Percentiles rank a stretch among this genome's conserved stretches.
Conservation (phyloP, 2,888 invertebrate genomes). For the Mythimna ferrago region DNA sequence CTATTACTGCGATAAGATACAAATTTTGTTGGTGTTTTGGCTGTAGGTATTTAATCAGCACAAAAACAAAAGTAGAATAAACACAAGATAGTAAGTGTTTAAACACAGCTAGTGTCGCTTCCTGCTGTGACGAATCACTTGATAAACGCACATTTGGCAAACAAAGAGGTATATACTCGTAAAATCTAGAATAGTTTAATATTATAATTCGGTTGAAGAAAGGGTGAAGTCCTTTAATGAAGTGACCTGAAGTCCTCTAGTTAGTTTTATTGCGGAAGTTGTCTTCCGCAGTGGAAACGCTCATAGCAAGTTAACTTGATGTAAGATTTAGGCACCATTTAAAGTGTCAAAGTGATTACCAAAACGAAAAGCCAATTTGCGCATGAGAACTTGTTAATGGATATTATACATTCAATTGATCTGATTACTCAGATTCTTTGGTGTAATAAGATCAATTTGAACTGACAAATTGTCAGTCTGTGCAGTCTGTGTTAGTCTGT, state of each 20-base stretch:
- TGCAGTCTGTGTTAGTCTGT: not conserved
- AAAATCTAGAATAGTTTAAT: slow-evolving; percentile 6
- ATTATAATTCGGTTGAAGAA: not conserved
- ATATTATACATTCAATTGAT: too few relatives aligned
- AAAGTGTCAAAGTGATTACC: not conserved
- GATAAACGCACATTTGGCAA: slow-evolving; percentile 13
- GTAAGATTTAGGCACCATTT: not conserved
- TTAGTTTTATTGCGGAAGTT: slow-evolving; percentile 22
- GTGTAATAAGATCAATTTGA: not conserved
- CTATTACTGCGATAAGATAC: slow-evolving; percentile 4
- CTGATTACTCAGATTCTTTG: too few relatives aligned
- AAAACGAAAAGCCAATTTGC: not conserved
- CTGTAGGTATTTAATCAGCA: not conserved
- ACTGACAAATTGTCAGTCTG: not conserved
- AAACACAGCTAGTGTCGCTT: slow-evolving; percentile 15
- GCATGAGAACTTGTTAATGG: not conserved
- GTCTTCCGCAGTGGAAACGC: not conserved
- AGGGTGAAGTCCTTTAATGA: not conserved
- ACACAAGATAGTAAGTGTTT: slow-evolving; percentile 12
- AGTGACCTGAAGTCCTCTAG: not conserved
- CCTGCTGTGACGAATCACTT: slow-evolving; percentile 25
- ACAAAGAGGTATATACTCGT: not conserved
- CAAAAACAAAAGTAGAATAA: slow-evolving; percentile 17
- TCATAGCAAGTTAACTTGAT: slow-evolving; percentile 1
- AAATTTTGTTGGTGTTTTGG: not conserved